A percentile compares a stretch with the other conserved stretches of the same genome.
Conservation (phyloP, 2,113 vertebrate genomes). For the Polyodon spathula region DNA sequence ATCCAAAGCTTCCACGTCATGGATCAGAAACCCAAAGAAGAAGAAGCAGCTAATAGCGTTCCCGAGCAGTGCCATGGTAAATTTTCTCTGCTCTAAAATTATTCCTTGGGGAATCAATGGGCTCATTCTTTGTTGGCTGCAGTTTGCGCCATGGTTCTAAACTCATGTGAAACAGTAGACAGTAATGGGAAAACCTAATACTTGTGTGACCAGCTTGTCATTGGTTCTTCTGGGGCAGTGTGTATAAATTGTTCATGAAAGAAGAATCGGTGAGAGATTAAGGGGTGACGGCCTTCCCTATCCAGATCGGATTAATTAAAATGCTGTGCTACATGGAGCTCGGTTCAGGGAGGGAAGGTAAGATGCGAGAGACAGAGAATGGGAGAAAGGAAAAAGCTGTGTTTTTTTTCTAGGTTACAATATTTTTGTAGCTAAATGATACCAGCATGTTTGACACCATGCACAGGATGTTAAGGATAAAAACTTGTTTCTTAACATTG, state of each 20-base stretch:
- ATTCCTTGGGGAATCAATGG: conserved; percentile 70
- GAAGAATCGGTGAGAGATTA: conserved; percentile 38
- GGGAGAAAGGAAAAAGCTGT: conserved; percentile 15
- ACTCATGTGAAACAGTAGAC: conserved; percentile 69
- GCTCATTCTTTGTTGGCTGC: conserved; percentile 60
- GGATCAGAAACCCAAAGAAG: conserved; percentile 64
- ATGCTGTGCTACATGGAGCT: conserved; percentile 12
- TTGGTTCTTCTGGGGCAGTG: conserved; percentile 53
- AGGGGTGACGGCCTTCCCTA: conserved; percentile 29
- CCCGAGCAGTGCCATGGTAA: conserved; percentile 55
- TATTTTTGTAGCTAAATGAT: background rate
- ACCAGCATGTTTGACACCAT: too few relatives aligned
- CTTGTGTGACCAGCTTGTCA: conserved; percentile 72
- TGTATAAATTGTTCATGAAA: conserved; percentile 57
- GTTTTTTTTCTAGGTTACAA: background rate
- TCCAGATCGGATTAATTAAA: conserved; percentile 21
- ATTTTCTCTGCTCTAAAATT: conserved; percentile 64
- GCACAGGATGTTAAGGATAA: too few relatives aligned
- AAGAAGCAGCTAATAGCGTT: conserved; percentile 52
- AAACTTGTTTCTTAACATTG: too few relatives aligned
- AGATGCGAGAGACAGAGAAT: background rate
- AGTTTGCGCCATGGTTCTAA: conserved; percentile 61
- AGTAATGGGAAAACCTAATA: conserved; percentile 71
- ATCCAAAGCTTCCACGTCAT: conserved; percentile 58
- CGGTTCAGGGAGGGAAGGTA: conserved; percentile 11